Percentiles rank a stretch among this genome's conserved stretches.
Conservation (phyloP, 2,797 vertebrate species). For the Scarus forsteni region DNA sequence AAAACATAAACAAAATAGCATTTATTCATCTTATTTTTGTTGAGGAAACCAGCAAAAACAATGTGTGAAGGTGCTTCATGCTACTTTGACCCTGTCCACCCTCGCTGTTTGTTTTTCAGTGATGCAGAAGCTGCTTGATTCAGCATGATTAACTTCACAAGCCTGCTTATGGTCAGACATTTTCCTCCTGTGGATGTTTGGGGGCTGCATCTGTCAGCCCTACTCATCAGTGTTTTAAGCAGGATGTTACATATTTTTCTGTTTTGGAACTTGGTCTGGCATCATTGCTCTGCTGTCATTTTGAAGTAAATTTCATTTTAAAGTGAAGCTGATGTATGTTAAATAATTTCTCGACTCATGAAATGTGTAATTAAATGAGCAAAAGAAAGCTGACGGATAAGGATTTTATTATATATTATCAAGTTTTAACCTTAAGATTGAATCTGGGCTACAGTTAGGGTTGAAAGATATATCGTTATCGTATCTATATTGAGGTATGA, state of each 20-base stretch:
- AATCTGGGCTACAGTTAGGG: not conserved
- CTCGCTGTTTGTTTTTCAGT: not conserved
- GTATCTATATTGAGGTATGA: no score
- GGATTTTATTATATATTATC: conserved; percentile 6
- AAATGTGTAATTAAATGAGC: conserved; percentile 9
- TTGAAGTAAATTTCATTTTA: conserved; percentile 60
- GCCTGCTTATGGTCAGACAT: conserved; percentile 34
- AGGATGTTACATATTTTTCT: conserved; percentile 39
- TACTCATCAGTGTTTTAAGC: conserved; percentile 39
- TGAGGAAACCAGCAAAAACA: conserved; percentile 3
- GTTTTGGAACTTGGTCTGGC: conserved; percentile 28
- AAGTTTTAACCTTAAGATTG: not conserved
- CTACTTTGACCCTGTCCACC: conserved; percentile 22
- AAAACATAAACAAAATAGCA: conserved; percentile 10
- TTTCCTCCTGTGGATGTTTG: conserved; percentile 19
- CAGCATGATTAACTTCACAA: conserved; percentile 28
- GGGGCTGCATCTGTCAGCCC: conserved; percentile 30
- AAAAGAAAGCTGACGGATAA: not conserved
- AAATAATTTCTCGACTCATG: conserved; percentile 19
- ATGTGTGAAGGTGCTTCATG: conserved; percentile 26
- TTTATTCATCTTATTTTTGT: conserved; percentile 3
- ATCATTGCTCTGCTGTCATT: conserved; percentile 25
- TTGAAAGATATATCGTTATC: no score
- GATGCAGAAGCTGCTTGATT: conserved; percentile 18
- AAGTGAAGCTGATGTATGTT: conserved; percentile 20